Conservation (phyloP, 2,888 invertebrate genomes). For the Pterostichus madidus region DNA sequence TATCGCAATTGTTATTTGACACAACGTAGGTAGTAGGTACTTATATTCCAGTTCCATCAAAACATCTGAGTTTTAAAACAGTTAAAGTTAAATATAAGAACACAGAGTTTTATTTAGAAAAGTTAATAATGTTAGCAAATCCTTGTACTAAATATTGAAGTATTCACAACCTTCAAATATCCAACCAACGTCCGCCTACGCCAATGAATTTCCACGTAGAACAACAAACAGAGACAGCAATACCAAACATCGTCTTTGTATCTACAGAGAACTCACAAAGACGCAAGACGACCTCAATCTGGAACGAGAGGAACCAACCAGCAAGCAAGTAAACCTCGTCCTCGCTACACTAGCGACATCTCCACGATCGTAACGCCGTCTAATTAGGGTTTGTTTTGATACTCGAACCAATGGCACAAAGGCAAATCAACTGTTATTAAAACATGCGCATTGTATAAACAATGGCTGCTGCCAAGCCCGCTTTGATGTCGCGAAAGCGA, state of each 20-base stretch:
- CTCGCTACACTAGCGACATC: constrained; percentile 21
- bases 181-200: constrained; percentile 37
- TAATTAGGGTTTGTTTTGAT: constrained; percentile 64
- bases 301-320: constrained; percentile 46
- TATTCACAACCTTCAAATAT: neutral
- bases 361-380: constrained; percentile 32
- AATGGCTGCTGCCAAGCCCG: constrained; percentile 70
- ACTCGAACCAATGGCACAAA: constrained; percentile 55
- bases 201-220: constrained; percentile 31
- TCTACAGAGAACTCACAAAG: constrained; percentile 24
- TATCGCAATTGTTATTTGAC: no score
- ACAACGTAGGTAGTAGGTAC: no score
- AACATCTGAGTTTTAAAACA: no score
- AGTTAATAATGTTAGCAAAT: neutral
- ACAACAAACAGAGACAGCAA: constrained; percentile 52
- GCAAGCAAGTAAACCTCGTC: constrained; percentile 7
- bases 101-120: neutral
- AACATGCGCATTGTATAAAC: constrained; percentile 69
- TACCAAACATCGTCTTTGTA: constrained; percentile 58
- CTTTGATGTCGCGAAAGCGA: constrained; percentile 56
- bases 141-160: no score
- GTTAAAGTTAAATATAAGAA: neutral
- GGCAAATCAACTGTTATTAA: constrained; percentile 63
- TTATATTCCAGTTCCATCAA: no score
- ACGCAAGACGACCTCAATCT: constrained; percentile 57